These are phyloP conservation scores for Hippocampus barbouri DNA, from an alignment of 2,113 vertebrate species.

Conservation along the genomic window DNA sequence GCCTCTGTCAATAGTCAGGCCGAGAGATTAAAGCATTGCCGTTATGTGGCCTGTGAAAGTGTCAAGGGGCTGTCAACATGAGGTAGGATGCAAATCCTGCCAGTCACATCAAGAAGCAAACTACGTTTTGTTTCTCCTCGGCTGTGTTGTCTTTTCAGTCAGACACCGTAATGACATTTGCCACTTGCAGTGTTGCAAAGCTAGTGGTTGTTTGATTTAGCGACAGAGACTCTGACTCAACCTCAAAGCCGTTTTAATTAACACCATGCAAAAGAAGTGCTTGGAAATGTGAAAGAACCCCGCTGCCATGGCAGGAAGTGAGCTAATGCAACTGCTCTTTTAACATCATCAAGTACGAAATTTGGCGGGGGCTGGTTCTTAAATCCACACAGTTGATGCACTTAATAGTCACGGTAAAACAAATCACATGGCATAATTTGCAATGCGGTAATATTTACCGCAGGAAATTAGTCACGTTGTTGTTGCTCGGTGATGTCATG, in stretches of 20 bases:
- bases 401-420: not conserved
- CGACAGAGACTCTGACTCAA: constrained; percentile 25
- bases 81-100: not conserved
- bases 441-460: not conserved
- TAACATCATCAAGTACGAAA: constrained; percentile 4
- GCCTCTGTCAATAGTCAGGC: constrained; percentile 20
- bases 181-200: constrained; percentile 22
- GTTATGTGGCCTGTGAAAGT: constrained; percentile 24
- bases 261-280: constrained; percentile 19
- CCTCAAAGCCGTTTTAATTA: constrained; percentile 51
- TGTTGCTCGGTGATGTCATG: constrained; percentile 6
- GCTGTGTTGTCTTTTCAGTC: not conserved
- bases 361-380: not conserved
- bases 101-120: not conserved
- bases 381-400: not conserved
- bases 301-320: constrained; percentile 24
- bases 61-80: constrained; percentile 3
- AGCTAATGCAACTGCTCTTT: constrained; percentile 2
- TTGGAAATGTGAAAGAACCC: constrained; percentile 30
- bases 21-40: constrained; percentile 12
- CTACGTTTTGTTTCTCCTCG: no score
- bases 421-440: constrained; percentile 1
- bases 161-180: constrained; percentile 12
- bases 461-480: not conserved
- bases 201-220: constrained; percentile 25